These are phyloP conservation scores for Steromphala cineraria DNA, from an alignment of 2,888 invertebrate species.

Conservation along the genomic window DNA sequence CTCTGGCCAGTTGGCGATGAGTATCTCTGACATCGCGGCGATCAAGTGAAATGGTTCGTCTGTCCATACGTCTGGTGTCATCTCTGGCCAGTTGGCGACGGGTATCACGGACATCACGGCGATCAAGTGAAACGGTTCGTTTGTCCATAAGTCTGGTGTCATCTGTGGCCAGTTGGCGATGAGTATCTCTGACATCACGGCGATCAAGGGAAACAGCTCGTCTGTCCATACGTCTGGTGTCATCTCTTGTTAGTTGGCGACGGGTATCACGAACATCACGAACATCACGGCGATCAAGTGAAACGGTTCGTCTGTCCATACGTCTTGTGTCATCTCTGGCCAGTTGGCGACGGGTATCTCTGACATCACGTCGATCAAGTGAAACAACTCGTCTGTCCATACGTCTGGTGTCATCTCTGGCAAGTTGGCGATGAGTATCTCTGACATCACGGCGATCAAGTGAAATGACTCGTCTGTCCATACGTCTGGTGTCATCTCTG, in stretches of 20 bases:
- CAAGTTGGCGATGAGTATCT: background rate
- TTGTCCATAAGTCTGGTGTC: background rate
- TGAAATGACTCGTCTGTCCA: background rate
- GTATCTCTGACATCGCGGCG: background rate
- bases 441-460: background rate
- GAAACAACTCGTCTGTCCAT: background rate
- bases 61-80: background rate
- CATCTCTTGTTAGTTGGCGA: background rate
- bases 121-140: background rate
- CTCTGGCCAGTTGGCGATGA: background rate
- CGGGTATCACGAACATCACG: background rate
- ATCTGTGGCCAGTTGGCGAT: background rate
- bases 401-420: slow-evolving; percentile 6
- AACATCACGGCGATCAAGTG: background rate
- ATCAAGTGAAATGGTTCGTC: background rate
- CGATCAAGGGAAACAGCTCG: background rate
- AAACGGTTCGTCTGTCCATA: background rate
- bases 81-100: background rate
- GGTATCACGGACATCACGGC: background rate
- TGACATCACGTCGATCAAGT: background rate
- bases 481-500: slow-evolving; percentile 4
- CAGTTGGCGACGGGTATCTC: slow-evolving; percentile 4
- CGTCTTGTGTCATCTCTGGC: slow-evolving; percentile 2
- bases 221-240: background rate
- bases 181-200: background rate